Evolutionary conservation across 2,797 vertebrate genomes (phyloP).

Genomic region (Decapterus maruadsi): DNA sequence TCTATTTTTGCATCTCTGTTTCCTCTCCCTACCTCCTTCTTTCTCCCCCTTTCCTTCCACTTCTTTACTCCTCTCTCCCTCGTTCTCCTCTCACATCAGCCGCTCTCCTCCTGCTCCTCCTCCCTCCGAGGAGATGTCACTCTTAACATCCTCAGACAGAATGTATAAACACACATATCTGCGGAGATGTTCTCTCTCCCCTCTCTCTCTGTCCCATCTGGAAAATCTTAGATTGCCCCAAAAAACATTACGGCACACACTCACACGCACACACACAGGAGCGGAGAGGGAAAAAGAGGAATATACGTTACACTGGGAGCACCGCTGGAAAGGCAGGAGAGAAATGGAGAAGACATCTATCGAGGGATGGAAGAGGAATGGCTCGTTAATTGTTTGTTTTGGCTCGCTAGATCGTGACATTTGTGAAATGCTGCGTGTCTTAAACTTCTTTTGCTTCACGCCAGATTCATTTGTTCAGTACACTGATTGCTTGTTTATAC

Average conservation of each 20-base stretch:
- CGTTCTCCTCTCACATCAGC: constrained; percentile 11
- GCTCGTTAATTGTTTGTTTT: constrained; percentile 67
- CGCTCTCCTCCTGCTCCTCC: background rate
- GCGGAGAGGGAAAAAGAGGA: constrained; percentile 18
- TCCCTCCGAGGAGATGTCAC: constrained; percentile 59
- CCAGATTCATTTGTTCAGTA: constrained; percentile 53
- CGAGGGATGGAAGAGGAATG: constrained; percentile 51
- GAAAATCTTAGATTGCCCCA: constrained; percentile 79
- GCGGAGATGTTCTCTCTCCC: constrained; percentile 59
- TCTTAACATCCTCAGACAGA: constrained; percentile 78
- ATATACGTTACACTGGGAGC: constrained; percentile 47
- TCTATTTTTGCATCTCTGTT: constrained; percentile 17
- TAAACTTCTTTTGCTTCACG: constrained; percentile 39
- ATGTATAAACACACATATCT: constrained; percentile 78
- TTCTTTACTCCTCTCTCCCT: background rate
- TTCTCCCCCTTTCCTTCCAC: background rate
- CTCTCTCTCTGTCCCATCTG: constrained; percentile 74
- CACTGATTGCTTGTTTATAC: constrained; percentile 67
- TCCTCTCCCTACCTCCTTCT: background rate
- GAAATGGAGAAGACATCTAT: constrained; percentile 38
- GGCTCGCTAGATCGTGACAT: constrained; percentile 62
- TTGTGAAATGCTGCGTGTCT: constrained; percentile 54
- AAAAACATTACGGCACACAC: constrained; percentile 71
- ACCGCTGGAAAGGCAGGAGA: constrained; percentile 34
- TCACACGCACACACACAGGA: constrained; percentile 57